Evolutionary conservation across 2,797 vertebrate species (phyloP).

Genomic region (Gymnoscopelus microlampas): DNA sequence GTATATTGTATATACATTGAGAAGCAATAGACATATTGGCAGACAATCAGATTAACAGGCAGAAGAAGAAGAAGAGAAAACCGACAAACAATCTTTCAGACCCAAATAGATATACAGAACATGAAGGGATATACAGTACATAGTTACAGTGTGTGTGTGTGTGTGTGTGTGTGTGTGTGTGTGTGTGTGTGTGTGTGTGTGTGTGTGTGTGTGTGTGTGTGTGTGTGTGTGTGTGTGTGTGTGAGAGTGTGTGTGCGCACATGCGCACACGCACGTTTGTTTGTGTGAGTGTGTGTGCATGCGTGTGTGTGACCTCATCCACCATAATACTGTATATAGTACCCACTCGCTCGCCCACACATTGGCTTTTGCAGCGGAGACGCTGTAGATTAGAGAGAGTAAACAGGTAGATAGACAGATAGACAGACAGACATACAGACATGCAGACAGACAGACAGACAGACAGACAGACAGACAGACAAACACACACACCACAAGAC

Average conservation of each 20-base stretch:
- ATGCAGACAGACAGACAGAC: constrained; percentile 60
- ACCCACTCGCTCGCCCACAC: constrained; percentile 48
- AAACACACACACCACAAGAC: constrained; percentile 75
- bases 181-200: constrained; percentile 3
- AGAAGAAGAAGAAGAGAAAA: constrained; percentile 72
- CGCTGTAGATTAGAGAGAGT: constrained; percentile 39
- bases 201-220: constrained; percentile 36
- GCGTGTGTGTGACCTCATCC: constrained; percentile 1
- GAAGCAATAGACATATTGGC: constrained; percentile 75
- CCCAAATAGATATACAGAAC: constrained; percentile 78
- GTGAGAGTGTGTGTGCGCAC: constrained; percentile 34
- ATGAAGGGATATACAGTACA: constrained; percentile 78
- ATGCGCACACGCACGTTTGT: constrained; percentile 13
- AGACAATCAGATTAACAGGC: constrained; percentile 78
- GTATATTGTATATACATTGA: constrained; percentile 78
- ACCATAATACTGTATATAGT: constrained; percentile 1
- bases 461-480: constrained; percentile 71
- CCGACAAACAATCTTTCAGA: constrained; percentile 78
- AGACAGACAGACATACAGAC: constrained; percentile 50
- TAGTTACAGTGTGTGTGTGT: constrained; percentile 65
- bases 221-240: constrained; percentile 5
- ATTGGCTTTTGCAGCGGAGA: constrained; percentile 70
- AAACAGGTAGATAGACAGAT: constrained; percentile 64
- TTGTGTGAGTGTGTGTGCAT: constrained; percentile 1
- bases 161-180: constrained; percentile 11